Percentiles rank a stretch among this genome's conserved stretches.
Evolutionary conservation across 2,113 vertebrate species (phyloP).

Genomic region (Sylvia atricapilla): DNA sequence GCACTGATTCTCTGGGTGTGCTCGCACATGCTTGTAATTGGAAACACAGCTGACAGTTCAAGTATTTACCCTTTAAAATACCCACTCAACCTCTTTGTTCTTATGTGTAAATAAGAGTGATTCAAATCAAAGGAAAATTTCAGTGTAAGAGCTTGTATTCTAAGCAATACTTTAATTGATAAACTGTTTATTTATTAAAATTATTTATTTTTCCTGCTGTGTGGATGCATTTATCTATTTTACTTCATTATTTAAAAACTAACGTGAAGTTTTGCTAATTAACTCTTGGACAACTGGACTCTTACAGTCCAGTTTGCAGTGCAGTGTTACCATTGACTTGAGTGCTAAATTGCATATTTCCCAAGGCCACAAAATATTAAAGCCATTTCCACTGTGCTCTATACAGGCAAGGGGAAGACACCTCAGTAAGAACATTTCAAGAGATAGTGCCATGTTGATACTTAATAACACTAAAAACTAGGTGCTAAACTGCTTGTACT

Average conservation of each 20-base stretch:
- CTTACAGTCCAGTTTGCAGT: not conserved
- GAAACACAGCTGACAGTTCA: conserved; percentile 38
- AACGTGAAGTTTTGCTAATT: not conserved
- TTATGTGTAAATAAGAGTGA: not conserved
- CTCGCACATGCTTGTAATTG: not conserved
- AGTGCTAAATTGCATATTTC: not conserved
- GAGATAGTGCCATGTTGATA: fast-evolving
- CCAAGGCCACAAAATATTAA: not conserved
- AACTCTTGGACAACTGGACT: not conserved
- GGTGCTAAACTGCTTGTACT: not conserved
- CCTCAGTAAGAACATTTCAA: not conserved
- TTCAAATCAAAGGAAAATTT: not conserved
- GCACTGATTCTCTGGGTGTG: not conserved
- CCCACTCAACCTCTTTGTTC: not conserved
- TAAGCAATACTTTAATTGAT: not conserved
- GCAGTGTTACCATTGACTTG: not conserved
- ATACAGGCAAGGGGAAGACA: not conserved
- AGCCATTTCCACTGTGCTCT: not conserved
- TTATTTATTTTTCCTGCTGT: not conserved
- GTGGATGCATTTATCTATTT: not conserved
- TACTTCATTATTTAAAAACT: not conserved
- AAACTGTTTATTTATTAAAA: not conserved
- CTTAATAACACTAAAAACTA: not conserved
- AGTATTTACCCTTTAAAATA: not conserved
- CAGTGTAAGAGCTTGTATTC: not conserved